Percentiles rank a stretch among this genome's conserved stretches.
Conservation (phyloP, 2,113 vertebrate genomes). For the Morone saxatilis region DNA sequence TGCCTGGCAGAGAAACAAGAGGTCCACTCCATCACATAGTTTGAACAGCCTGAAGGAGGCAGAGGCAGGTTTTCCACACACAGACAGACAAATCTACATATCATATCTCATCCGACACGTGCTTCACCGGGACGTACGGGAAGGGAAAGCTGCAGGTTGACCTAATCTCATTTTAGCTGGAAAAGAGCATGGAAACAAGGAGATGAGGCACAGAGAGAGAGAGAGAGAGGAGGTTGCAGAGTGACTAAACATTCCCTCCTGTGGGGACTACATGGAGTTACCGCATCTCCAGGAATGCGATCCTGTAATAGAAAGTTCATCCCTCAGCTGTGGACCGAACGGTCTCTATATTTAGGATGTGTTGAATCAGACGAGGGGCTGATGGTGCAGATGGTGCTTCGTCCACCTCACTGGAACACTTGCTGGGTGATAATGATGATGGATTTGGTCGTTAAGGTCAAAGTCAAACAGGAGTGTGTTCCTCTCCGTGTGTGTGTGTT, state of each 20-base stretch:
- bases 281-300: slow-evolving; percentile 49
- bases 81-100: background rate
- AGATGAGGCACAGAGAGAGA: background rate
- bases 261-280: slow-evolving; percentile 36
- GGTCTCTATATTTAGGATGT: slow-evolving; percentile 19
- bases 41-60: slow-evolving; percentile 1
- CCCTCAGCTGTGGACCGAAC: slow-evolving; percentile 20
- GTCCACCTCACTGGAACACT: background rate
- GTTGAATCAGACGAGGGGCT: background rate
- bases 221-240: background rate
- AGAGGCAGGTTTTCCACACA: slow-evolving; percentile 51
- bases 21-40: background rate
- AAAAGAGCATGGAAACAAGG: slow-evolving; percentile 11
- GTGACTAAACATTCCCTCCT: slow-evolving; percentile 62
- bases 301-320: slow-evolving; percentile 20
- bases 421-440: slow-evolving; percentile 23
- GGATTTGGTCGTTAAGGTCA: slow-evolving; percentile 18
- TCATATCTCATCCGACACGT: slow-evolving; percentile 25
- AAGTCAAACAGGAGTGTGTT: slow-evolving; percentile 3
- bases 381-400: background rate
- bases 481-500: background rate
- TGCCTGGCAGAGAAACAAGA: background rate
- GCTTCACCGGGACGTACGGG: slow-evolving; percentile 44
- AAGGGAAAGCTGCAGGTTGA: slow-evolving; percentile 35
- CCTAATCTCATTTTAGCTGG: slow-evolving; percentile 42